phyloP scores from a whole-genome alignment of 2,797 vertebrate species.

The Oreochromis mossambicus region DNA sequence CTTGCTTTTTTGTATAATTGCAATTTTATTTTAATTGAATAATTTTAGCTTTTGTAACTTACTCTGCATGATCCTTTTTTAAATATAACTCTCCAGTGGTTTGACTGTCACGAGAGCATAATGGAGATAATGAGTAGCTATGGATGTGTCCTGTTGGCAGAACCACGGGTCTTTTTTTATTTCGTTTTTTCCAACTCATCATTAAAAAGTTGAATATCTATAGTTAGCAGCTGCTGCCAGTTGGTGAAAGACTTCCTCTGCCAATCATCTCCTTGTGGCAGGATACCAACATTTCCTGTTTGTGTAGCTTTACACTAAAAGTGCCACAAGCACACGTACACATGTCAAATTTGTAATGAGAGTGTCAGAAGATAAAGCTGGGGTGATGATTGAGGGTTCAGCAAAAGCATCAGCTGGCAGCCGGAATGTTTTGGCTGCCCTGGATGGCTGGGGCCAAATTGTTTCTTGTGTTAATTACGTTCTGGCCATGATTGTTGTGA shows the following conservation, averaged over 20 bases:
- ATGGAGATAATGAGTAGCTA: neutral
- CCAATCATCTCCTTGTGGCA: slow-evolving; percentile 25
- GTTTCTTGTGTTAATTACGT: neutral
- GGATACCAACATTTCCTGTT: slow-evolving; percentile 41
- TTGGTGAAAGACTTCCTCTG: slow-evolving; percentile 12
- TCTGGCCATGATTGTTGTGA: neutral
- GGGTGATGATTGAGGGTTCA: neutral
- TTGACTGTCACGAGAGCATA: neutral
- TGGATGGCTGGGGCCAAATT: neutral
- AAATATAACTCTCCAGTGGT: neutral
- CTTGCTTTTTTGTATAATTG: neutral
- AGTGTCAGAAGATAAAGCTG: slow-evolving; percentile 13
- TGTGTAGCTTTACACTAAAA: slow-evolving; percentile 1
- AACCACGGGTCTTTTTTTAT: neutral
- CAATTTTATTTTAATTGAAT: neutral
- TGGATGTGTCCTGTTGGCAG: neutral
- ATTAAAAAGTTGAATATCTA: neutral
- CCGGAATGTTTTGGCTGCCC: neutral
- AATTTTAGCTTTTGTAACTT: neutral
- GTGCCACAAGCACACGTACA: neutral
- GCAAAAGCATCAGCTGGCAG: neutral
- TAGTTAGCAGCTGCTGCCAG: neutral
- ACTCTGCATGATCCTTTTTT: neutral
- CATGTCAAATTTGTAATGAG: slow-evolving; percentile 11
- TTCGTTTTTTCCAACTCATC: neutral